Evolutionary conservation across 2,888 invertebrate genomes (phyloP).

Genomic region (Drosophila prostipennis): DNA sequence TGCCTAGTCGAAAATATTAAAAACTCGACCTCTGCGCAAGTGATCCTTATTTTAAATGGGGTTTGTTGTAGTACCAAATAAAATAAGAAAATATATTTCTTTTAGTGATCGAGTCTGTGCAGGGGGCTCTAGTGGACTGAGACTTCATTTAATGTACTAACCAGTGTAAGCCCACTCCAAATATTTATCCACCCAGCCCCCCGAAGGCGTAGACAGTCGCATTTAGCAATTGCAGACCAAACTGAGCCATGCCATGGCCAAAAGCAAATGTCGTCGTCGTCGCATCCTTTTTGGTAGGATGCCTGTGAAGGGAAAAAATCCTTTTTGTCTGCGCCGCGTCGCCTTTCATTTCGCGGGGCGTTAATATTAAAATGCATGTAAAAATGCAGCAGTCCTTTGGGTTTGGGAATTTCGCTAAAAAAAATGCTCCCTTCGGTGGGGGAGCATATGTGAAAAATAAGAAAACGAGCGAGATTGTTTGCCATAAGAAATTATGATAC

Average conservation of each 20-base stretch:
- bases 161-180: constrained; percentile 26
- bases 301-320: constrained; percentile 46
- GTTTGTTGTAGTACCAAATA: no score
- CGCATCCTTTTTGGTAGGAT: constrained; percentile 68
- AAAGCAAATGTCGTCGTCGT: constrained; percentile 59
- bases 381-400: constrained; percentile 58
- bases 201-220: constrained; percentile 56
- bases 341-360: constrained; percentile 65
- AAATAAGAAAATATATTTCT: constrained; percentile 9
- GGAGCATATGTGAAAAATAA: constrained; percentile 6
- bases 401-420: constrained; percentile 4
- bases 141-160: constrained; percentile 75
- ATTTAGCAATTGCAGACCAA: constrained; percentile 63
- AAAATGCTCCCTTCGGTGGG: constrained; percentile 10
- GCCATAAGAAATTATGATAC: constrained; percentile 74
- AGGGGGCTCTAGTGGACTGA: constrained; percentile 38
- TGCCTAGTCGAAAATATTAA: no score
- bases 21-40: no score
- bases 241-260: constrained; percentile 71
- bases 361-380: constrained; percentile 76
- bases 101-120: constrained; percentile 8
- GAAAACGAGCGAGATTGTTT: constrained; percentile 32
- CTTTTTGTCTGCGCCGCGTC: constrained; percentile 70
- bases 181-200: constrained; percentile 10
- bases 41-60: no score